A percentile compares a stretch with the other conserved stretches of the same genome.
Evolutionary conservation across 2,113 vertebrate species (phyloP).

Genomic region (Lagopus muta): DNA sequence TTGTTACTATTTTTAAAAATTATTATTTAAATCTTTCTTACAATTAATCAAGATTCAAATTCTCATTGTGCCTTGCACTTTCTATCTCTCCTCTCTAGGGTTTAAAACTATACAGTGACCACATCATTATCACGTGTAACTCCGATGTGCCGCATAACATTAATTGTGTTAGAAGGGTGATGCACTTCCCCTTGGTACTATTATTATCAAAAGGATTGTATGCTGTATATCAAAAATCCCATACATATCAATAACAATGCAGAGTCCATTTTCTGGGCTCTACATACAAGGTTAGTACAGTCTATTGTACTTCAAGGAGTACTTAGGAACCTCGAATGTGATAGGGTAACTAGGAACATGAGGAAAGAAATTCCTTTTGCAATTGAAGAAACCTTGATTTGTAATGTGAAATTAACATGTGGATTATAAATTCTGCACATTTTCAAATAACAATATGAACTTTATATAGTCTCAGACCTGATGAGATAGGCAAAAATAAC

Average conservation of each 20-base stretch:
- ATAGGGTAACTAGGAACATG: not conserved
- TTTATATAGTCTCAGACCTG: not conserved
- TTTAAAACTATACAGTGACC: too few relatives aligned
- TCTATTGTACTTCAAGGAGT: not conserved
- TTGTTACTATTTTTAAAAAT: not conserved
- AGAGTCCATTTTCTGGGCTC: not conserved
- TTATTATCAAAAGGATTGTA: not conserved
- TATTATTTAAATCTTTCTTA: not conserved
- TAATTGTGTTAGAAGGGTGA: not conserved
- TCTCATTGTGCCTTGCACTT: not conserved
- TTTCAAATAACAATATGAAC: not conserved
- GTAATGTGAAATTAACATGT: not conserved
- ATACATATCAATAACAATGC: not conserved
- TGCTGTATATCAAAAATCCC: not conserved
- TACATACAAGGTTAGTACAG: not conserved
- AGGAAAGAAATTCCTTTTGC: not conserved
- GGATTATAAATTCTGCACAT: not conserved
- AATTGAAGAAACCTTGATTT: not conserved
- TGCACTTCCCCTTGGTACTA: not conserved
- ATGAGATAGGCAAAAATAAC: not conserved
- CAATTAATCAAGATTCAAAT: not conserved
- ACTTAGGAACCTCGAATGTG: not conserved
- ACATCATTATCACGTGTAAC: not conserved
- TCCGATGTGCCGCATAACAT: not conserved
- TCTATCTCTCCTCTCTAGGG: too few relatives aligned